phyloP scores from a whole-genome alignment of 2,797 vertebrate genomes.

The Tadarida brasiliensis region DNA sequence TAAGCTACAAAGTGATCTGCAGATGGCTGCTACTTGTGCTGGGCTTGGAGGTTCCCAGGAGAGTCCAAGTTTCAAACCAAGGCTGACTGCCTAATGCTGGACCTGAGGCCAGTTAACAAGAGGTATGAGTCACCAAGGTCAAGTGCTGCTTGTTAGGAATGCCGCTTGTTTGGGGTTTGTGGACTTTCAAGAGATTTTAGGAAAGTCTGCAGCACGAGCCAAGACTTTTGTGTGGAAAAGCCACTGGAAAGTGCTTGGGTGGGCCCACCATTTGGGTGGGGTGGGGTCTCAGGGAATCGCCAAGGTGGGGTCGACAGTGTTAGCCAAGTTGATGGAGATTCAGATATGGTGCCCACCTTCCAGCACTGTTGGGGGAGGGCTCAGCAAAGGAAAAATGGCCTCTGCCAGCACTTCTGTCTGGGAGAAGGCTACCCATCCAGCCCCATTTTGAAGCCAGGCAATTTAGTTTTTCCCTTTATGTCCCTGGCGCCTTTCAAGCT shows the following conservation, averaged over 20 bases:
- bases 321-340: not conserved
- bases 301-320: not conserved
- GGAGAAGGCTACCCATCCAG: not conserved
- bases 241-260: not conserved
- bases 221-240: not conserved
- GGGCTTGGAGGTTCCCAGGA: not conserved
- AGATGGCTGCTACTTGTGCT: not conserved
- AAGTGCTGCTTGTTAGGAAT: not conserved
- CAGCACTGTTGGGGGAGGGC: not conserved
- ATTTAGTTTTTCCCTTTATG: not conserved
- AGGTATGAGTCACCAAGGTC: not conserved
- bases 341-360: not conserved
- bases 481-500: not conserved
- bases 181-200: not conserved
- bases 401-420: not conserved
- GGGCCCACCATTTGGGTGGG: not conserved
- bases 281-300: not conserved
- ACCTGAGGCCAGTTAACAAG: not conserved
- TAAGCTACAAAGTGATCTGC: not conserved
- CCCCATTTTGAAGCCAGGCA: not conserved
- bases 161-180: not conserved
- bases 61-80: not conserved
- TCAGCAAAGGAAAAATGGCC: not conserved
- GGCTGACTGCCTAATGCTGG: not conserved
- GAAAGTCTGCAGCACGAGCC: not conserved